Evolutionary conservation across 1,140 invertebrate genomes (phyloP).

Genomic region (Drosophila mayri): DNA sequence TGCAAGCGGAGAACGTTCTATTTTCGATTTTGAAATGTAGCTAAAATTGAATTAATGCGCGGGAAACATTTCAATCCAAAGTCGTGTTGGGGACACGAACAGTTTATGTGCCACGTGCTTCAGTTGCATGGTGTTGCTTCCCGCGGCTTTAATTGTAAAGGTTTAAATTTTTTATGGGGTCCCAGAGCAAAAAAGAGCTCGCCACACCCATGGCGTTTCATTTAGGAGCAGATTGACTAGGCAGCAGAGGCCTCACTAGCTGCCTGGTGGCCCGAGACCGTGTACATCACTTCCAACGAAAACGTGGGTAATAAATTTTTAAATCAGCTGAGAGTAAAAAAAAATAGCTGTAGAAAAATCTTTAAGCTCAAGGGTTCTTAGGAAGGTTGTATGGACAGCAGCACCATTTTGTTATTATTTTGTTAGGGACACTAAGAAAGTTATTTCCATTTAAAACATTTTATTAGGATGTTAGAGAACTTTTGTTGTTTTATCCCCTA

Average conservation of each 20-base stretch:
- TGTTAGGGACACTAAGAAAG: neutral
- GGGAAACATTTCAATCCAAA: constrained; percentile 45
- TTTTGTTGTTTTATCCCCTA: neutral
- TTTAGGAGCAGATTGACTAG: constrained; percentile 35
- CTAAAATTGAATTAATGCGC: constrained; percentile 63
- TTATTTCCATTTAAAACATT: neutral
- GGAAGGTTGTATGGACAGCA: neutral
- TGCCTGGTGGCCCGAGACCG: constrained; percentile 54
- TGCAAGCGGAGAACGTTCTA: constrained; percentile 49
- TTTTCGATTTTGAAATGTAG: constrained; percentile 23
- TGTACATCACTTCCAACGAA: constrained; percentile 47
- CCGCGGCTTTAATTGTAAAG: constrained; percentile 50
- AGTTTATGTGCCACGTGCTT: constrained; percentile 36
- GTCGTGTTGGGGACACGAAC: constrained; percentile 1
- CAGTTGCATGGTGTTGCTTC: constrained; percentile 23
- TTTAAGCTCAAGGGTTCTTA: neutral
- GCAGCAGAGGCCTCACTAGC: constrained; percentile 46
- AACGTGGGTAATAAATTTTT: constrained; percentile 73
- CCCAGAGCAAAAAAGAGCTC: constrained; percentile 23
- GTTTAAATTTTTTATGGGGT: constrained; percentile 58
- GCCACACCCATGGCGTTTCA: constrained; percentile 6
- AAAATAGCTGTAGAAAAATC: constrained; percentile 23
- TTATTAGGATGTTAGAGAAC: neutral
- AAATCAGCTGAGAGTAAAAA: constrained; percentile 39
- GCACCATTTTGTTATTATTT: constrained; percentile 2